Evolutionary conservation across 1,140 invertebrate genomes (phyloP).

Genomic region (Carcinoscorpius rotundicauda): DNA sequence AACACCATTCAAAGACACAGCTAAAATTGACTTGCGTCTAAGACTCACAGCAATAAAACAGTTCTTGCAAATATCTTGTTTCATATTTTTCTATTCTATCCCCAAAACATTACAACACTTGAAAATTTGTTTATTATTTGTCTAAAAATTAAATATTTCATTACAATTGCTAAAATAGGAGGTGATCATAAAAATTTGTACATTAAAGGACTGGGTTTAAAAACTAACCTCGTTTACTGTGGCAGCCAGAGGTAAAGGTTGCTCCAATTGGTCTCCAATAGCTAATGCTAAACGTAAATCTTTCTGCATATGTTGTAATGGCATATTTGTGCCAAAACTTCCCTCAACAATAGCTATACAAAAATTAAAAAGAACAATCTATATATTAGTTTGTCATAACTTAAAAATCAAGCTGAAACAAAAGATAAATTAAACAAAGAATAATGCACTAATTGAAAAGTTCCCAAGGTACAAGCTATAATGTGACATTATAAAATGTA

Average conservation of each 20-base stretch:
- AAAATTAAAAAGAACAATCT: too few relatives aligned
- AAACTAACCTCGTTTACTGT: slow-evolving; percentile 64
- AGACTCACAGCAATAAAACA: too few relatives aligned
- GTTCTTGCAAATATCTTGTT: too few relatives aligned
- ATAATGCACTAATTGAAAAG: too few relatives aligned
- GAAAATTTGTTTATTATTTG: not conserved
- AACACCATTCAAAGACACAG: too few relatives aligned
- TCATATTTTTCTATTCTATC: too few relatives aligned
- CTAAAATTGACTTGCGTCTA: too few relatives aligned
- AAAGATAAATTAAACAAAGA: too few relatives aligned
- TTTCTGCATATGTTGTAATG: slow-evolving; percentile 86
- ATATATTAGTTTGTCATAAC: too few relatives aligned
- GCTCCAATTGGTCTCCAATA: slow-evolving; percentile 75
- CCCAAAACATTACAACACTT: not conserved
- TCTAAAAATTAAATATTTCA: slow-evolving; percentile 1
- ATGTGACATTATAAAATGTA: too few relatives aligned
- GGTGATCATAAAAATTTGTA: not conserved
- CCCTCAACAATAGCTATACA: slow-evolving; percentile 65
- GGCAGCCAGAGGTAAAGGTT: slow-evolving; percentile 77
- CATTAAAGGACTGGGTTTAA: not conserved
- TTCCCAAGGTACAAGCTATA: too few relatives aligned
- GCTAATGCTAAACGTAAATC: slow-evolving; percentile 74
- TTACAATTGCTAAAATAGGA: not conserved
- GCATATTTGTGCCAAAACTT: slow-evolving; percentile 60
- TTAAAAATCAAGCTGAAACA: too few relatives aligned